A percentile compares a stretch with the other conserved stretches of the same genome.
Conservation (phyloP, 2,888 invertebrate species). For the Epinotia bilunana region DNA sequence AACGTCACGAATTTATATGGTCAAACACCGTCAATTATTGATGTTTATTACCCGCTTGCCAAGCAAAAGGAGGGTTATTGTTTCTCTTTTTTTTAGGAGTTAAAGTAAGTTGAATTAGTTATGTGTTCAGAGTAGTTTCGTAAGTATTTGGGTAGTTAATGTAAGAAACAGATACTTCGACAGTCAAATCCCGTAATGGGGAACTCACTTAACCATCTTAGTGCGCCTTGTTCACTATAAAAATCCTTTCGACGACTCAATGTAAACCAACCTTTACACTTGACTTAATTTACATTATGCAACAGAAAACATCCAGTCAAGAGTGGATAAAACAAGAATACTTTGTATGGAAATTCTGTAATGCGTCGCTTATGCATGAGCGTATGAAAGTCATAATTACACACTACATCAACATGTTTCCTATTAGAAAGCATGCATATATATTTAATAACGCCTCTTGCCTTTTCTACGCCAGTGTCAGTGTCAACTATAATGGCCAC, state of each 20-base stretch:
- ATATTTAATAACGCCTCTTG: neutral
- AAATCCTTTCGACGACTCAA: neutral
- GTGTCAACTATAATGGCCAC: neutral
- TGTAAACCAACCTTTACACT: neutral
- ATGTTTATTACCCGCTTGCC: too few species aligned
- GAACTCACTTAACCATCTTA: too few species aligned
- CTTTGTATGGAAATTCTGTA: neutral
- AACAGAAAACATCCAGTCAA: neutral
- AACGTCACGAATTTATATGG: too few species aligned
- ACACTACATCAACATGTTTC: neutral
- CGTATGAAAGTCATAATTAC: conserved; percentile 20
- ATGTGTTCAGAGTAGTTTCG: too few species aligned
- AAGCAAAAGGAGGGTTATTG: too few species aligned
- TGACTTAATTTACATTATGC: neutral
- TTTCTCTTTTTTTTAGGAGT: too few species aligned
- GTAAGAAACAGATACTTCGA: too few species aligned
- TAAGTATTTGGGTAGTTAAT: too few species aligned
- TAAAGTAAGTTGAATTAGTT: too few species aligned
- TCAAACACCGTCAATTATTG: too few species aligned
- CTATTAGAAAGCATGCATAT: conserved; percentile 8
- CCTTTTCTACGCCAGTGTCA: conserved; percentile 9
- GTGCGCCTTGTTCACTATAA: too few species aligned
- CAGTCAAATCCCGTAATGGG: too few species aligned
- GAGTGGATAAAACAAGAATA: neutral
- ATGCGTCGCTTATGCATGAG: neutral